Base-by-base conservation (phyloP, 2,888 invertebrate species). In the Cephus spinipes region DNA sequence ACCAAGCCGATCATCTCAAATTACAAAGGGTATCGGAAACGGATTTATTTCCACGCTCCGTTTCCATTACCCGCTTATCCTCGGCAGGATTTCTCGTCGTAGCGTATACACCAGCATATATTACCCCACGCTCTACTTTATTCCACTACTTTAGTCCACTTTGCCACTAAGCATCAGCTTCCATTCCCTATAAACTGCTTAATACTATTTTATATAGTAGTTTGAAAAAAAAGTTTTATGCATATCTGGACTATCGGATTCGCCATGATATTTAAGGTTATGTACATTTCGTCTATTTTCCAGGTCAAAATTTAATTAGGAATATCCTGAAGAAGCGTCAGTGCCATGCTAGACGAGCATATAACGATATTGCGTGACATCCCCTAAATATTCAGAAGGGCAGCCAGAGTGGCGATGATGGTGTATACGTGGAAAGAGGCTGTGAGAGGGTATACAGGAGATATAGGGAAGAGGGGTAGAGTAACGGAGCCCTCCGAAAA, bases 351-450 rank as follows among this genome's bases (percentile, higher is more conserved):
- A 81, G 84, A 83, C 80, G 83, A 83, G 87, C 88, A 89, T 55
- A 23, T 90, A 90, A 91, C 90, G 90, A 90, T 89, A 90, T 90
- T 90, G 91, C 90, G 90, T 91, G 91, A 91, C 91, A 91, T 88
- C 90, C 88, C 85, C 90, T 91, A 89, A 91, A 91, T 91, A 91
- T 91, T 91, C 89, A 90, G 9, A 88, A 73, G 88, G 85, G 86
- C 81, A 81, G 85, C 83, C 76, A 80, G 79, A 81, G 81, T 81
- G 31, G 32, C 40, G 77, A 55, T 75, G 55, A 73, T 75, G 68
- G 75, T 68, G 74, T 12, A 74, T 69, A 76, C 40, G 68, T 31
- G 55, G 76, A 74, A 74, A 75, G 78, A 69, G 74, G 34, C 69
- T 69, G 71, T 71, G 74, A 77, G 32, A 77, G 32, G 69, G 68